Base-by-base conservation (phyloP, 2,888 invertebrate species). In the Busseola fusca region DNA sequence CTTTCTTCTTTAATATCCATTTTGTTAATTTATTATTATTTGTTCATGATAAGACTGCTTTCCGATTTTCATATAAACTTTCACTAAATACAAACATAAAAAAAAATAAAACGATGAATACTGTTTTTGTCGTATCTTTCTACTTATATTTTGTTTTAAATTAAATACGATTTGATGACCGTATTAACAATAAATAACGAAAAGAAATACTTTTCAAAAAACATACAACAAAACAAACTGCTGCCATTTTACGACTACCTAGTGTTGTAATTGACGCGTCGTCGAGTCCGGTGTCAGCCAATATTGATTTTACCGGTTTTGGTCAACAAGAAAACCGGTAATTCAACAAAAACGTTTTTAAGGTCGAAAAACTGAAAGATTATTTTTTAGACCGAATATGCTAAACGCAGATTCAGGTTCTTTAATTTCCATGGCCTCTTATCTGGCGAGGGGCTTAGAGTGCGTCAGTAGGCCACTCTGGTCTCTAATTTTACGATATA, bases 1-100 rank as follows among this genome's bases (percentile, higher is more conserved):
- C 86, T 78, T 48, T 87, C 86, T 77, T 88, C 88, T 67, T 86
- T 86, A 1, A 78, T 71, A 9, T 91, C 90, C 90, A 91, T 92
- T 71, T 79, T 88, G 27, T 10, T 63, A 21, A 3, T n/a, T 54
- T 21, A 45, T 42, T 50, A n/a, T 25, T 69, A 57, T 30, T 58
- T 57, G 7, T 64, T 72, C 30, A 76, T 48, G 18, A 5, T 63
- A 56, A 0, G 34, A 18, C 6, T 14, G 27, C n/a, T 54, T 64
- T 18, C 34, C 12, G 21, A 57, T 58, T 62, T 50, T 50, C 45
- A 25, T 34, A 6, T 16, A 1, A 37, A 76, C 67, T 82, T 80
- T 80, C 80, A 82, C 69, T 30, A 42, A 54, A 58, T 16, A 18
- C 12, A 7, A 14, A 63, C n/a, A 30, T 30, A 25, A 25, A n/a